Evolutionary conservation across 2,888 invertebrate species (phyloP), one percentile per base, ranked within the genome.

Genomic region (Athalia circularis): DNA sequence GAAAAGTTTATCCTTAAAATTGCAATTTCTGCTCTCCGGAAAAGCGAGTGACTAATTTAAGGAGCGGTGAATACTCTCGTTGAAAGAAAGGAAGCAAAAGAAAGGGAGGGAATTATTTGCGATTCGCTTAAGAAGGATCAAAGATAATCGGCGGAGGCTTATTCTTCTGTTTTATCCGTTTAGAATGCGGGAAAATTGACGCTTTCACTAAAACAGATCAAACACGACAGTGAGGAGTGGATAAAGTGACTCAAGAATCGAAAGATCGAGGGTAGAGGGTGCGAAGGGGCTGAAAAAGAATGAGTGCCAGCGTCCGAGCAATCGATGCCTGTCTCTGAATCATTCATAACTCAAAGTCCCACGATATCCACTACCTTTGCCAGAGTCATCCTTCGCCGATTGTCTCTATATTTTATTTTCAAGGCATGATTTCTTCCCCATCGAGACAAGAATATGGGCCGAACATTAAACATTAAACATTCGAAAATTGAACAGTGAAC

Each of bases 291-390:
- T 57, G 43, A n/a, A 5, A n/a, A 43, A 7, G 65, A 52, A 52
- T 15, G 4, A 9, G 43, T 52, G 68, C 11, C 52, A 48, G 65
- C 57, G 47, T 72, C 72, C 45, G 29, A 70, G 57, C 9, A 72
- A 72, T 72, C 72, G 59, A 72, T 72, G 57, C 11, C 45, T 15
- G 47, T 72, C 13, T n/a, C 72, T 72, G 72, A 72, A 72, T 72
- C 72, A 72, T 72, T 72, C 72, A 72, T 57, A 72, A 72, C 72
- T 59, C 57, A 72, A 45, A 59, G 45, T 72, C 72, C n/a, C 13
- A 9, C 13, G 72, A 72, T 57, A 72, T 59, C 72, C 59, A 72
- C 57, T 72, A n/a, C 13, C 57, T 48, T 5, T 15, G 13, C 0
- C 13, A 8, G 45, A 59, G 57, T 72, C 47, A 72, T 72, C 72